Evolutionary conservation across 1,140 invertebrate genomes (phyloP), one percentile per base, ranked within the genome.

Genomic region (Holotrichia oblita): DNA sequence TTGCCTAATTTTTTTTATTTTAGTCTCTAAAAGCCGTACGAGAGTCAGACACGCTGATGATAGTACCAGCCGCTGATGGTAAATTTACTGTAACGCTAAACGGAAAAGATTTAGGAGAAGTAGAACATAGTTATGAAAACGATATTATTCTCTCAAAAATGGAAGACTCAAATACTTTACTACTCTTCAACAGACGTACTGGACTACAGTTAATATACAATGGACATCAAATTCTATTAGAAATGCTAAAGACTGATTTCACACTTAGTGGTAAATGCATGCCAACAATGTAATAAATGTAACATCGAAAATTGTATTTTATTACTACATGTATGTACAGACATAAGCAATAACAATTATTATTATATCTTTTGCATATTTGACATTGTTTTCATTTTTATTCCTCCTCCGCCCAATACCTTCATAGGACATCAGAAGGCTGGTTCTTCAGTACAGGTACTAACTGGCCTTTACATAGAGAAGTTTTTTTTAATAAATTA

Each of bases 161-260:
- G 61, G 61, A 64, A 27, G 61, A 64, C 10, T 64, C 61, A 20
- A 64, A 64, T 64, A 64, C 61, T 9, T 64, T 64, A 10, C n/a
- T 64, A 17, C 9, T 64, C 9, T 64, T 64, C 61, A 64, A 12
- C 9, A 64, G 24, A 64, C 0, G 9, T 27, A 64, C 61, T 17
- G 61, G 61, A 24, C 0, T 27, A 17, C 61, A 64, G 3, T 22
- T 64, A 27, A 64, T 64, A 6, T 64, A 64, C 24, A 64, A 27
- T 22, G 61, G 61, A 24, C 24, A 20, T 20, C 61, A 64, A 64
- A 9, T 64, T 22, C 20, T 64, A 6, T 17, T 22, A 10, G 61
- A 64, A 64, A 64, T 27, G 10, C 61, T 20, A 6, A 64, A 64
- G 0, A 64, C 61, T 64, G 61, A 64, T 64, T 22, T 64, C 17